Conservation (phyloP, 2,113 vertebrate species). For the Rhagologus leucostigma region DNA sequence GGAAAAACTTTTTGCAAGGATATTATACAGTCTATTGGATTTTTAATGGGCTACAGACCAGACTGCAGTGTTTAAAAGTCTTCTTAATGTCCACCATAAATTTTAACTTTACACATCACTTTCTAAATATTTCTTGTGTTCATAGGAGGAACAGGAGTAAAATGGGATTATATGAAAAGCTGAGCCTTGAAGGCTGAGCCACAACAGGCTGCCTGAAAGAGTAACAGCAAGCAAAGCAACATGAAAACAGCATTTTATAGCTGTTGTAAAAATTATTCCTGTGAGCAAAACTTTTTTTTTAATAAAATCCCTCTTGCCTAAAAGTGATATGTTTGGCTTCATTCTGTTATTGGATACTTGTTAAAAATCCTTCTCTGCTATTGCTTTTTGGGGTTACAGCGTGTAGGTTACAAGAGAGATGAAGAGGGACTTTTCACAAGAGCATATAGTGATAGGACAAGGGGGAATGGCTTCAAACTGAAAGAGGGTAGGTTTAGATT, state of each 20-base stretch:
- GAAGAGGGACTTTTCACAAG: not conserved
- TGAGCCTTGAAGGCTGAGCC: not conserved
- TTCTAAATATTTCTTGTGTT: not conserved
- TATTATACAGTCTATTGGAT: not conserved
- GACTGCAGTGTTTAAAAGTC: not conserved
- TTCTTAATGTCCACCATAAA: not conserved
- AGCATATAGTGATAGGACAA: not conserved
- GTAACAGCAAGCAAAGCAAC: not conserved
- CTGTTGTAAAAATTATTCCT: not conserved
- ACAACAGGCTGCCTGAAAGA: not conserved
- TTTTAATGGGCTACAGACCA: not conserved
- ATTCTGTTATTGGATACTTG: not conserved
- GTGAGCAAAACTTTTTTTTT: not conserved
- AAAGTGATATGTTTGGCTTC: not conserved
- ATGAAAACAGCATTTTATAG: not conserved
- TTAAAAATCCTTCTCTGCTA: not conserved
- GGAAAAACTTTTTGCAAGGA: not conserved
- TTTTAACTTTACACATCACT: not conserved
- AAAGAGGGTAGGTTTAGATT: not conserved
- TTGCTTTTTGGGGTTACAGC: not conserved
- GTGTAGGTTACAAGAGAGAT: not conserved
- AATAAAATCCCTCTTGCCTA: not conserved
- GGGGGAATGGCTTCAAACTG: not conserved
- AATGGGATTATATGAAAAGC: not conserved
- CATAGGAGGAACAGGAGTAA: not conserved